A percentile compares a stretch with the other conserved stretches of the same genome.
These are phyloP conservation scores for Chaetophractus vellerosus DNA, from an alignment of 2,797 vertebrate species.

Conservation along the genomic window DNA sequence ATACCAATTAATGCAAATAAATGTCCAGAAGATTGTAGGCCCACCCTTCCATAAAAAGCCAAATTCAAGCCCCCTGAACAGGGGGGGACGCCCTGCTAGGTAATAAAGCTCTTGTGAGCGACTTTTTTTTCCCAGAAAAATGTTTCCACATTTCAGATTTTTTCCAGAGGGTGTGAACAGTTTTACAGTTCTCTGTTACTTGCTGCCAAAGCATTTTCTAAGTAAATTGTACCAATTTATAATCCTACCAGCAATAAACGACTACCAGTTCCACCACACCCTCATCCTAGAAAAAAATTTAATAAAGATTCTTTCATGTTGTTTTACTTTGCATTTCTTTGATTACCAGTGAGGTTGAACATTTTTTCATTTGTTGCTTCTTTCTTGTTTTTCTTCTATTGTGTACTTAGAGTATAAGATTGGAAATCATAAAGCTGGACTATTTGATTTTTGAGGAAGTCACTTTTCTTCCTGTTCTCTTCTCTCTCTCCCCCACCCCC, in stretches of 20 bases:
- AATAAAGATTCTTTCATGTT: neutral
- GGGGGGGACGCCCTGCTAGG: neutral
- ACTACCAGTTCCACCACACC: neutral
- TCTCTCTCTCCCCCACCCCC: neutral
- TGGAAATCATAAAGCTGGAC: neutral
- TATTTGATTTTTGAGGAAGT: slow-evolving; percentile 47
- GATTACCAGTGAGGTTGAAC: neutral
- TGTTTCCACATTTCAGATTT: slow-evolving; percentile 36
- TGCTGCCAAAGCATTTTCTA: neutral
- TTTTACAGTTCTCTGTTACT: slow-evolving; percentile 57
- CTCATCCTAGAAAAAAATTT: neutral
- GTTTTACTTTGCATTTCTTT: slow-evolving; percentile 2
- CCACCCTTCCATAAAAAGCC: neutral
- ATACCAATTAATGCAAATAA: neutral
- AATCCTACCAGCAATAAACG: slow-evolving; percentile 41
- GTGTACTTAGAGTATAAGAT: neutral
- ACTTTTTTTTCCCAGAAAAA: neutral
- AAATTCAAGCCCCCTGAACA: neutral
- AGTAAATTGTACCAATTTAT: slow-evolving; percentile 44
- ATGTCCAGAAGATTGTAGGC: neutral
- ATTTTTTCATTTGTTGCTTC: neutral
- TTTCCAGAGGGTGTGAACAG: slow-evolving; percentile 65
- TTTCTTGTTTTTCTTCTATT: neutral
- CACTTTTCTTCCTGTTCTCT: neutral
- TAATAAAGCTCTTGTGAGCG: neutral